phyloP scores from a whole-genome alignment of 2,888 invertebrate genomes.

The Dioctria linearis region DNA sequence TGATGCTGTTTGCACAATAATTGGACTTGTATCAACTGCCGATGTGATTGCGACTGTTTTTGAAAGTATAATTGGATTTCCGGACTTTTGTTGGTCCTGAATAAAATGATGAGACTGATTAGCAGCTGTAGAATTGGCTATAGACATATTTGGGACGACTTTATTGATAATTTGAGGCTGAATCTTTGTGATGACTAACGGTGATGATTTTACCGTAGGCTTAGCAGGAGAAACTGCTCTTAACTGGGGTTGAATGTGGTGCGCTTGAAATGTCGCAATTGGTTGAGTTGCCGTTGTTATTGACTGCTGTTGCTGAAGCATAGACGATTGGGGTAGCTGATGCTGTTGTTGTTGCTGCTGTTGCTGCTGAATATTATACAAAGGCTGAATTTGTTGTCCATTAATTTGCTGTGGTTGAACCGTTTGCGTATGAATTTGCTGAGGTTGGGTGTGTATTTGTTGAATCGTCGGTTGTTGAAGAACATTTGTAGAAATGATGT shows the following conservation, averaged over 20 bases:
- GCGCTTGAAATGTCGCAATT: slow-evolving; percentile 44
- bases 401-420: slow-evolving; percentile 57
- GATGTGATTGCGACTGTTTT: slow-evolving; percentile 48
- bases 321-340: slow-evolving; percentile 8
- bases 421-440: slow-evolving; percentile 57
- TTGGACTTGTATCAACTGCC: slow-evolving; percentile 36
- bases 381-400: slow-evolving; percentile 53
- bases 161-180: slow-evolving; percentile 66
- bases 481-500: slow-evolving; percentile 71
- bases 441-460: slow-evolving; percentile 57
- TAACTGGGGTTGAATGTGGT: slow-evolving; percentile 67
- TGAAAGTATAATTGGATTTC: slow-evolving; percentile 49
- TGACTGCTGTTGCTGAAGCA: slow-evolving; percentile 19
- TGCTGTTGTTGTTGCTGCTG: slow-evolving; percentile 55
- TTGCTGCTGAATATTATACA: slow-evolving; percentile 52
- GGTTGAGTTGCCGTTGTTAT: slow-evolving; percentile 32
- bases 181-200: slow-evolving; percentile 61
- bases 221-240: slow-evolving; percentile 60
- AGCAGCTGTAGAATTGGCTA: slow-evolving; percentile 38
- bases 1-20: slow-evolving; percentile 37
- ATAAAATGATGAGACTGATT: slow-evolving; percentile 32
- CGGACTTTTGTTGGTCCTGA: slow-evolving; percentile 44
- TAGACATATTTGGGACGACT: slow-evolving; percentile 65
- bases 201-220: slow-evolving; percentile 58
- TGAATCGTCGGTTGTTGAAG: slow-evolving; percentile 68